Percentiles rank a stretch among this genome's conserved stretches.
Evolutionary conservation across 2,797 vertebrate genomes (phyloP).

Genomic region (Crenichthys baileyi): DNA sequence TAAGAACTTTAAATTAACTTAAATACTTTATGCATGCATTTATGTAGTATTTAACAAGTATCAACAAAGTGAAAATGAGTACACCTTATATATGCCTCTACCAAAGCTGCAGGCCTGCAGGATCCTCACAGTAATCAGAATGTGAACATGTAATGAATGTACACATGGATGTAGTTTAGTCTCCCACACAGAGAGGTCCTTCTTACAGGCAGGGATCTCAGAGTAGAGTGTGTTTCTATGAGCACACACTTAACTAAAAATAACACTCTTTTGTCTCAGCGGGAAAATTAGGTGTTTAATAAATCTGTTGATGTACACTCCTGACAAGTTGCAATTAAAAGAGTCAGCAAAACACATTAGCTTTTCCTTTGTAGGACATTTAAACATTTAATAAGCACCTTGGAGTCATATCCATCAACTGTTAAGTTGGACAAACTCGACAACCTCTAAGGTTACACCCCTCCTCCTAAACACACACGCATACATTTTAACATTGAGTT

Average conservation of each 20-base stretch:
- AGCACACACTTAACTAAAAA: slow-evolving; percentile 64
- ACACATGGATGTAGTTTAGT: slow-evolving; percentile 20
- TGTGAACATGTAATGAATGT: slow-evolving; percentile 46
- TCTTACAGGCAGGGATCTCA: slow-evolving; percentile 48
- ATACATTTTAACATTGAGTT: slow-evolving; percentile 73
- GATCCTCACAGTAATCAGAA: slow-evolving; percentile 41
- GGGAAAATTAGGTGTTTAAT: slow-evolving; percentile 77
- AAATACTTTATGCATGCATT: slow-evolving; percentile 11
- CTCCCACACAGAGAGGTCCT: slow-evolving; percentile 44
- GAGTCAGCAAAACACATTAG: slow-evolving; percentile 67
- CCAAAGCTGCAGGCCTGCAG: slow-evolving; percentile 1
- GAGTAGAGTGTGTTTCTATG: slow-evolving; percentile 48
- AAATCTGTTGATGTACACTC: slow-evolving; percentile 72
- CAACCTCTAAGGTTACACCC: slow-evolving; percentile 53
- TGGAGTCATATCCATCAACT: slow-evolving; percentile 73
- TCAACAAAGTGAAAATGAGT: background rate
- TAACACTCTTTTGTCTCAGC: slow-evolving; percentile 67
- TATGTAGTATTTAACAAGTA: slow-evolving; percentile 8
- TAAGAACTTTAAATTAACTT: slow-evolving; percentile 27
- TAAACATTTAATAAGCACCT: slow-evolving; percentile 69
- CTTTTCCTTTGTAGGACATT: slow-evolving; percentile 64
- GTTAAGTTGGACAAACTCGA: slow-evolving; percentile 68
- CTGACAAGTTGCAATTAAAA: slow-evolving; percentile 75
- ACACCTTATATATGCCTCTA: background rate
- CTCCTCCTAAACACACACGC: slow-evolving; percentile 17